A percentile compares a stretch with the other conserved stretches of the same genome.
Evolutionary conservation across 2,888 invertebrate species (phyloP).

Genomic region (Chydorus sphaericus): DNA sequence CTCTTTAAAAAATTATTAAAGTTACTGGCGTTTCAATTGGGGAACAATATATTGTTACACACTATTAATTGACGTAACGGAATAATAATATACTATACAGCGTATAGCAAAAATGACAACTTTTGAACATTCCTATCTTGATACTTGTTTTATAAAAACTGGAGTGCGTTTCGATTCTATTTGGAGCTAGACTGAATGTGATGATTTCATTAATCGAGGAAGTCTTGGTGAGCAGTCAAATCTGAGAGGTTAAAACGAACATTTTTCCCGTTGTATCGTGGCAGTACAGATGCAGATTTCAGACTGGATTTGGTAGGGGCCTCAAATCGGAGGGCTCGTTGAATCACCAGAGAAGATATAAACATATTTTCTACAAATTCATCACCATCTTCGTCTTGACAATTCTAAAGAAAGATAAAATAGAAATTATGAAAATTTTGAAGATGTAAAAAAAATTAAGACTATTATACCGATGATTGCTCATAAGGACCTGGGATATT

Average conservation of each 20-base stretch:
- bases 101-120: too few relatives aligned
- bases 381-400: neutral
- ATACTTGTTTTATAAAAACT: too few relatives aligned
- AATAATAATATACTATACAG: too few relatives aligned
- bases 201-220: neutral
- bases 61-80: too few relatives aligned
- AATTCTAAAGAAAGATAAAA: neutral
- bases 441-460: neutral
- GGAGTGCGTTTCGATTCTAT: too few relatives aligned
- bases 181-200: too few relatives aligned
- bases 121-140: too few relatives aligned
- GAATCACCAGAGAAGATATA: neutral
- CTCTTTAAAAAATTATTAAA: too few relatives aligned
- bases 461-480: neutral
- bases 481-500: neutral
- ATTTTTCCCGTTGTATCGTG: neutral
- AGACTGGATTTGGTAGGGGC: neutral
- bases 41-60: too few relatives aligned
- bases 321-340: neutral
- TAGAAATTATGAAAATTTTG: neutral
- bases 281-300: neutral
- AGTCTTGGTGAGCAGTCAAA: neutral
- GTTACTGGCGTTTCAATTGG: too few relatives aligned
- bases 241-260: neutral
- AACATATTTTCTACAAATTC: neutral